Percentiles rank a stretch among this genome's conserved stretches.
Conservation (phyloP, 2,797 vertebrate genomes). For the Sebastes miniatus region DNA sequence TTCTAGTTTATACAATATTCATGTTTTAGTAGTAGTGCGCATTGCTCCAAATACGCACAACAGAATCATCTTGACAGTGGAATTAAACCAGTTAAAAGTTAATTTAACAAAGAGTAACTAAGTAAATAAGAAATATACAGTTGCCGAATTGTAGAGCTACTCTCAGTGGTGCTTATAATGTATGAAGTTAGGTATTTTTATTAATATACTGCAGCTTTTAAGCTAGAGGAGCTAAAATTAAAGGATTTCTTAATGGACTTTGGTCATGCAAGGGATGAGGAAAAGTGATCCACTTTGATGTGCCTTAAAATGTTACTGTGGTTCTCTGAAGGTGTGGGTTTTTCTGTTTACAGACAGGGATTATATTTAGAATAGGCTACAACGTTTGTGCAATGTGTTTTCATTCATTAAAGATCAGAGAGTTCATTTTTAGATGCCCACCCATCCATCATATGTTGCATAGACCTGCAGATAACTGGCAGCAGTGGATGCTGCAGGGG, state of each 20-base stretch:
- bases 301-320: background rate
- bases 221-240: accelerated
- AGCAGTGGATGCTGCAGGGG: background rate
- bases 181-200: accelerated
- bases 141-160: background rate
- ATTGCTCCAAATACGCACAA: background rate
- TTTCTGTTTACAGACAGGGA: background rate
- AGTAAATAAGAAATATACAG: too few relatives aligned
- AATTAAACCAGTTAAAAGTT: background rate
- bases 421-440: background rate
- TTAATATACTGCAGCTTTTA: accelerated
- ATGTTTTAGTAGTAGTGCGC: background rate
- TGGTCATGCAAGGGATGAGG: background rate
- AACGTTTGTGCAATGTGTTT: background rate
- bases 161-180: background rate
- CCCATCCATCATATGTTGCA: background rate
- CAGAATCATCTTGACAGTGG: accelerated
- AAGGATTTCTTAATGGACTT: background rate
- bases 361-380: background rate
- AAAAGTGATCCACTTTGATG: background rate
- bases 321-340: background rate
- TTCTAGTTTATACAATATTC: accelerated
- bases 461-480: background rate
- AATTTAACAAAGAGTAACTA: background rate
- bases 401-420: background rate